Base-by-base conservation (phyloP, 1,140 invertebrate species). In the Caenorhabditis brenneri region DNA sequence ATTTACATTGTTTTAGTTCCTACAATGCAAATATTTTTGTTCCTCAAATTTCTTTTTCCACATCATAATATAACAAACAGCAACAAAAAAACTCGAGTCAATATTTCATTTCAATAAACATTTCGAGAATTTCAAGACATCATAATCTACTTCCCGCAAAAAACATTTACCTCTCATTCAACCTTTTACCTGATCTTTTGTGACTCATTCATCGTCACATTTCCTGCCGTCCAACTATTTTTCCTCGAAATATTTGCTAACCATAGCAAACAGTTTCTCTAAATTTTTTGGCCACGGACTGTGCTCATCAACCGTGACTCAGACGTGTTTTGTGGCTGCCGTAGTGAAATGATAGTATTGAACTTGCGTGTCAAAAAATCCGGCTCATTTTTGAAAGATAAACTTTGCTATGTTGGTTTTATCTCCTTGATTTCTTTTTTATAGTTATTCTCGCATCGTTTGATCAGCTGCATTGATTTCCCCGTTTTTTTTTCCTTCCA, bases 171-270 rank as follows among this genome's bases (percentile, higher is more conserved):
- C 5, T 55, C 12, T 55, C 24, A 12, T 27, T 27, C 53, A 55
- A 7, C 24, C 15, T 55, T 55, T 74, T 31, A 39, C 27, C 65
- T 74, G 65, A 42, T 74, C 65, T 42, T 42, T 42, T 74, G 36
- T 74, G 65, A 74, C 36, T 74, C 65, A 74, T 74, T 65, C 31
- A 27, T 6, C 58, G 58, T 65, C 58, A 65, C 58, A 65, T 65
- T 65, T 65, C 33, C 29, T 42, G 22, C 65, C 33, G 36, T 42
- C 65, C 36, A 39, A 74, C 65, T 31, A 12, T 24, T 74, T 74
- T 74, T 74, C 46, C 24, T 29, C 24, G 36, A 42, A 24, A 7
- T 74, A 42, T 74, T 74, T 74, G 65, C 65, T n/a, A 42, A 74
- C 65, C 7, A 42, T n/a, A 42, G 65, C 65, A 74, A 74, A 74